phyloP scores from a whole-genome alignment of 2,113 vertebrate genomes.

The Tachuris rubrigastra region DNA sequence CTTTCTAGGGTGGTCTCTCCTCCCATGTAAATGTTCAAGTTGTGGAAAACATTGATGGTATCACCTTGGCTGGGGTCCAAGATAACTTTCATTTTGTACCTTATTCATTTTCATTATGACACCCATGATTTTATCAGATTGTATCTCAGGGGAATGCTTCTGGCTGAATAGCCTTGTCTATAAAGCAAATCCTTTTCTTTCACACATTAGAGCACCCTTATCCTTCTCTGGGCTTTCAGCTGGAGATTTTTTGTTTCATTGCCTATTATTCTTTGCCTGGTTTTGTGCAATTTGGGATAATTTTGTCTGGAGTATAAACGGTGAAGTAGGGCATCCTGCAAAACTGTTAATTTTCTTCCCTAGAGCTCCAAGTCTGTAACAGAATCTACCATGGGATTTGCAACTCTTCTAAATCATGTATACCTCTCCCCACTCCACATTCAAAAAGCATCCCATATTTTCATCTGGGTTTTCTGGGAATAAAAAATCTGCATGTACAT shows the following conservation, averaged over 20 bases:
- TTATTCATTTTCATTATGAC: neutral
- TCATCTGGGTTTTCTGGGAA: neutral
- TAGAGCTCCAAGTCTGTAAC: neutral
- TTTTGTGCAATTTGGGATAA: neutral
- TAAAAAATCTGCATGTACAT: neutral
- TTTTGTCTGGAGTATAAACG: neutral
- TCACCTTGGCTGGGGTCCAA: neutral
- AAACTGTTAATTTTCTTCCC: neutral
- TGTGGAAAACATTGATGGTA: neutral
- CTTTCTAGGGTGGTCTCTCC: neutral
- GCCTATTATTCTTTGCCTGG: neutral
- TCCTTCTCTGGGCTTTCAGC: neutral
- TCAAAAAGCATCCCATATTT: neutral
- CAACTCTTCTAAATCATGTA: neutral
- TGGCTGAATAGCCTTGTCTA: neutral
- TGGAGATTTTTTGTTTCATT: neutral
- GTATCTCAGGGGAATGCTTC: neutral
- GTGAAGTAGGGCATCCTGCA: neutral
- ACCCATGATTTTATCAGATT: neutral
- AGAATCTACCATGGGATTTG: neutral
- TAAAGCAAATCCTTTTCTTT: neutral
- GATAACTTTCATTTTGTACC: neutral
- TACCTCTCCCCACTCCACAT: neutral
- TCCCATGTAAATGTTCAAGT: neutral
- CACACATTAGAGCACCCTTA: neutral